These are phyloP conservation scores for Poicephalus gulielmi DNA, from an alignment of 2,113 vertebrate genomes.

Conservation along the genomic window DNA sequence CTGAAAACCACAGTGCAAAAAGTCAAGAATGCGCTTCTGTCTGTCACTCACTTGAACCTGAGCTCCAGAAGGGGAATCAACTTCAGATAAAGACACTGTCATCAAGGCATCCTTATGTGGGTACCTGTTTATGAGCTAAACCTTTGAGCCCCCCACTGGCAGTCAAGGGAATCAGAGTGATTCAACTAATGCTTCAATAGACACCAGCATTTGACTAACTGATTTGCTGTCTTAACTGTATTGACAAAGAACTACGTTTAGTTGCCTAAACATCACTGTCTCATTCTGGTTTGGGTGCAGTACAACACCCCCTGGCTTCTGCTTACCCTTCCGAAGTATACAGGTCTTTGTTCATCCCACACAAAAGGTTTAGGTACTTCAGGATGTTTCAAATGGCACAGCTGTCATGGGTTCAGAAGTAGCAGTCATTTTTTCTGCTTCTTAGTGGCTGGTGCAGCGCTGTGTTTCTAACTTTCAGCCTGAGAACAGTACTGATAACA, in stretches of 20 bases:
- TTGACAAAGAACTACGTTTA: neutral
- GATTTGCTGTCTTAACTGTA: neutral
- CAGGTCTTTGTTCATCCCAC: neutral
- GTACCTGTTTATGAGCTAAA: neutral
- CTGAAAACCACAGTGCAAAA: neutral
- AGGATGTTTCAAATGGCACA: neutral
- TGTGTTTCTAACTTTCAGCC: no score
- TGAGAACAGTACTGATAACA: no score
- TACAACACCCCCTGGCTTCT: neutral
- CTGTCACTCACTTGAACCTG: neutral
- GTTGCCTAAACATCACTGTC: neutral
- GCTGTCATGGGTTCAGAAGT: neutral
- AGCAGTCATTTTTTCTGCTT: no score
- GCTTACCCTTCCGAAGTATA: neutral
- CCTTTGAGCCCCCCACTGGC: fast-evolving
- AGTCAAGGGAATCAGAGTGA: neutral
- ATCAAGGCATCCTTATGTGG: neutral
- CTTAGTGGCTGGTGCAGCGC: no score
- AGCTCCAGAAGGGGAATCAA: neutral
- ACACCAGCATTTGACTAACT: neutral
- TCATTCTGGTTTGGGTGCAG: neutral
- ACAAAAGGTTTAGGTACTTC: neutral
- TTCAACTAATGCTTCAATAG: neutral
- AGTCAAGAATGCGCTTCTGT: neutral
- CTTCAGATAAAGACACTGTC: neutral